Base-by-base conservation (phyloP, 1,140 invertebrate genomes). In the Thereuonema tuberculata region DNA sequence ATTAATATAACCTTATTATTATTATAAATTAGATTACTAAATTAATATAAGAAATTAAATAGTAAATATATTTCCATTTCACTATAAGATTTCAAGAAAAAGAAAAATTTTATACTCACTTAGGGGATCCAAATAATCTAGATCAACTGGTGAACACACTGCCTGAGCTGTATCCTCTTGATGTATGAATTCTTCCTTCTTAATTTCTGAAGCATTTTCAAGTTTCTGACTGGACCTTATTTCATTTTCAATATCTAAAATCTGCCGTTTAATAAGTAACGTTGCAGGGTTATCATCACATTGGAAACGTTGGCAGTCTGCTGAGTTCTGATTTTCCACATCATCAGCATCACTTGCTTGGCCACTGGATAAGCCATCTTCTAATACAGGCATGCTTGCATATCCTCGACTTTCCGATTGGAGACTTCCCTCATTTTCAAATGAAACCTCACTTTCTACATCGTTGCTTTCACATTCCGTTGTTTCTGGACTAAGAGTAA, bases 401-500 rank as follows among this genome's bases (percentile, higher is more conserved):
- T 81, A 82, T 66, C 81, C 74, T 67, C 77, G 73, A 76, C 69
- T 78, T 74, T 67, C 58, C 20, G 63, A 68, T 31, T 60, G 60
- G 20, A 65, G 63, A 49, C 61, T 65, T 50, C 62, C 62, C 23
- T 60, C 59, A 31, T 60, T 60, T 37, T 72, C 74, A 50, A 75
- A 69, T 2, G 75, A 76, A 2, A 72, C 66, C 27, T 75, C 73
- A 68, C 87, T 90, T 67, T 91, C 88, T 53, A 91, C 76, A 69
- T 92, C 89, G 68, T 89, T 88, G 65, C 87, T 91, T 71, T 93
- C 91, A 72, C 89, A 93, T 67, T 95, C 92, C n/a, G 91, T 96
- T 50, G 89, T 91, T 75, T 95, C 92, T 1, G 92, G 90, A 25
- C 90, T 95, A 3, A 94, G 77, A 0, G 89, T 92, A 69, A 94